These are phyloP conservation scores for Drosophila anceps DNA, from an alignment of 2,888 invertebrate genomes.

Conservation along the genomic window DNA sequence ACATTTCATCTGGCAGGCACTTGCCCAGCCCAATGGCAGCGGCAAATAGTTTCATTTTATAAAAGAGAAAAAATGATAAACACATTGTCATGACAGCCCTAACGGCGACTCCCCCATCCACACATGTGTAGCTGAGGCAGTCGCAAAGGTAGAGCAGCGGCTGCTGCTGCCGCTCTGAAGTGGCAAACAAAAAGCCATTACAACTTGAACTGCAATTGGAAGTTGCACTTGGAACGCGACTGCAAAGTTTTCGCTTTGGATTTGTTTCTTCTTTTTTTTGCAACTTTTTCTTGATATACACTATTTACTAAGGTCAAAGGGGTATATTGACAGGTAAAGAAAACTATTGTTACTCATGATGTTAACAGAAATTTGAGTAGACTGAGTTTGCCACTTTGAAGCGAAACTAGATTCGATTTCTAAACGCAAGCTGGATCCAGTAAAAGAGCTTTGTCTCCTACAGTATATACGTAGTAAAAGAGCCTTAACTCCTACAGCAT, in stretches of 20 bases:
- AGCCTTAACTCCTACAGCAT: too few relatives aligned
- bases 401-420: background rate
- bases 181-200: constrained; percentile 69
- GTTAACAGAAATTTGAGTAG: background rate
- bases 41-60: constrained; percentile 49
- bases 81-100: constrained; percentile 63
- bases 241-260: constrained; percentile 37
- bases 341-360: background rate
- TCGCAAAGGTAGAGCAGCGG: too few relatives aligned
- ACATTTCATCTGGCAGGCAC: constrained; percentile 1
- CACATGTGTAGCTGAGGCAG: background rate
- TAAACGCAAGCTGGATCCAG: background rate
- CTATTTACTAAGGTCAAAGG: background rate
- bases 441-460: too few relatives aligned
- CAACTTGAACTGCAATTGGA: constrained; percentile 49
- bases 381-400: background rate
- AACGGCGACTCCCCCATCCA: too few relatives aligned
- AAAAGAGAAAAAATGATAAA: constrained; percentile 15
- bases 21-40: constrained; percentile 7
- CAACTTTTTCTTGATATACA: constrained; percentile 3
- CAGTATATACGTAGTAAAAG: too few relatives aligned
- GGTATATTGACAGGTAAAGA: background rate
- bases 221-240: constrained; percentile 43
- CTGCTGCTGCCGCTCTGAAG: background rate
- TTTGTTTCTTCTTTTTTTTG: background rate